phyloP scores from a whole-genome alignment of 2,113 vertebrate genomes.

The Globicephala melas region DNA sequence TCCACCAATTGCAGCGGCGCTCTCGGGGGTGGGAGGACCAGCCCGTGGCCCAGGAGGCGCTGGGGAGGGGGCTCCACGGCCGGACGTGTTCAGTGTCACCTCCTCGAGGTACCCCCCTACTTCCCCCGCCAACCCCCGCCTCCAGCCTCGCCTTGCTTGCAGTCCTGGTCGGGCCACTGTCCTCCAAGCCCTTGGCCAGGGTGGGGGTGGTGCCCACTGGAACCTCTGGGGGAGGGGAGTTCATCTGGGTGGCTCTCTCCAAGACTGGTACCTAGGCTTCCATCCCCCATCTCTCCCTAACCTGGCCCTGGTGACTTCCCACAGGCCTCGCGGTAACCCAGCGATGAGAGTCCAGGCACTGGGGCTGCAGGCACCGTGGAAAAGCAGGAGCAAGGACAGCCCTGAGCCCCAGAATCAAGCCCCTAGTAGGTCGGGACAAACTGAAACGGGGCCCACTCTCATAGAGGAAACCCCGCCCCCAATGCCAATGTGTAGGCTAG shows the following conservation, averaged over 20 bases:
- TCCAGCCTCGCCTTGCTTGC: neutral
- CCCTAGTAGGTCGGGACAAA: neutral
- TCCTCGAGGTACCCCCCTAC: fast-evolving
- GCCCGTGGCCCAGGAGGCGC: fast-evolving
- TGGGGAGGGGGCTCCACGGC: fast-evolving
- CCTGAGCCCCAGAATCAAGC: neutral
- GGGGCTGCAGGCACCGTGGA: neutral
- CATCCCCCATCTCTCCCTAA: neutral
- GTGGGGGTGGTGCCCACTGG: neutral
- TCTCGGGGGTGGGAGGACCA: neutral
- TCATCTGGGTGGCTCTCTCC: neutral
- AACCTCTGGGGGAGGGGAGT: neutral
- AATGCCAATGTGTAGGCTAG: neutral
- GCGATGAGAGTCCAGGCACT: neutral
- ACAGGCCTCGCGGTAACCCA: neutral
- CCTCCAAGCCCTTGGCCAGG: neutral
- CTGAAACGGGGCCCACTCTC: neutral
- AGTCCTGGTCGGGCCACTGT: neutral
- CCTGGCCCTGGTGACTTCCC: neutral
- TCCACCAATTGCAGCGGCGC: constrained; percentile 28
- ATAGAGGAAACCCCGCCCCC: neutral
- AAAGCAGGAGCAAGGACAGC: neutral
- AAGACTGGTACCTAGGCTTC: neutral
- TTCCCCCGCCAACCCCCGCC: too few species aligned
- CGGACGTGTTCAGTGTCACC: neutral